A percentile compares a stretch with the other conserved stretches of the same genome.
Evolutionary conservation across 2,797 vertebrate genomes (phyloP).

Genomic region (Danio kyathit): DNA sequence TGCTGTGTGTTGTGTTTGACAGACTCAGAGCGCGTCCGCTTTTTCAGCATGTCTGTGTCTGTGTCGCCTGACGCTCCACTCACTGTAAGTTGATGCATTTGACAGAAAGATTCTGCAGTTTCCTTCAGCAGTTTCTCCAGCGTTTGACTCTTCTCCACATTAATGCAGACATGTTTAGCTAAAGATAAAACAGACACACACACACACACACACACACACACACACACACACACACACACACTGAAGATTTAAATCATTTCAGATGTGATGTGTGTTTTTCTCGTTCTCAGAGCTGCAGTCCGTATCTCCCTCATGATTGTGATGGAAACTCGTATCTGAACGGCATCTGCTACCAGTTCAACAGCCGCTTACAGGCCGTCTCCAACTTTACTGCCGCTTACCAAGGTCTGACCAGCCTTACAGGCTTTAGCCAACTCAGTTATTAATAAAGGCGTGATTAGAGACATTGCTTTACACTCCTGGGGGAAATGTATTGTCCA

Average conservation of each 20-base stretch:
- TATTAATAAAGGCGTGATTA: neutral
- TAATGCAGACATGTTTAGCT: too few relatives aligned
- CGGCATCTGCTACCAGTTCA: constrained; percentile 79
- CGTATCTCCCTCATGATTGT: constrained; percentile 76
- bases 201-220: too few relatives aligned
- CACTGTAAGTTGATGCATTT: constrained; percentile 40
- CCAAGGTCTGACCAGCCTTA: constrained; percentile 74
- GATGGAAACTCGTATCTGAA: constrained; percentile 82
- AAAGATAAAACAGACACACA: too few relatives aligned
- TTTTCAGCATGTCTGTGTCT: constrained; percentile 47
- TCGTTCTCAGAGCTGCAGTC: constrained; percentile 81
- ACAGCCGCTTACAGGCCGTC: constrained; percentile 13
- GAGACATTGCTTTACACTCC: neutral
- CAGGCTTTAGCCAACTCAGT: neutral
- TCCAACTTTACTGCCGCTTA: constrained; percentile 68
- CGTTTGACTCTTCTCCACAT: too few relatives aligned
- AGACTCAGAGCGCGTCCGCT: neutral
- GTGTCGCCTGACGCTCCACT: constrained; percentile 6
- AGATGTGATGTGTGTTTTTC: neutral
- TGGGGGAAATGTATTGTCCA: neutral
- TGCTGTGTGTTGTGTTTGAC: neutral
- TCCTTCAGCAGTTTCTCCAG: too few relatives aligned
- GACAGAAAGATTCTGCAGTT: too few relatives aligned
- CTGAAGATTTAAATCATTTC: too few relatives aligned
- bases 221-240: too few relatives aligned